Percentiles rank a stretch among this genome's conserved stretches.
These are phyloP conservation scores for Zoanthus sansibaricus DNA, from an alignment of 92 coral and sea anemone genomes.

Conservation along the genomic window DNA sequence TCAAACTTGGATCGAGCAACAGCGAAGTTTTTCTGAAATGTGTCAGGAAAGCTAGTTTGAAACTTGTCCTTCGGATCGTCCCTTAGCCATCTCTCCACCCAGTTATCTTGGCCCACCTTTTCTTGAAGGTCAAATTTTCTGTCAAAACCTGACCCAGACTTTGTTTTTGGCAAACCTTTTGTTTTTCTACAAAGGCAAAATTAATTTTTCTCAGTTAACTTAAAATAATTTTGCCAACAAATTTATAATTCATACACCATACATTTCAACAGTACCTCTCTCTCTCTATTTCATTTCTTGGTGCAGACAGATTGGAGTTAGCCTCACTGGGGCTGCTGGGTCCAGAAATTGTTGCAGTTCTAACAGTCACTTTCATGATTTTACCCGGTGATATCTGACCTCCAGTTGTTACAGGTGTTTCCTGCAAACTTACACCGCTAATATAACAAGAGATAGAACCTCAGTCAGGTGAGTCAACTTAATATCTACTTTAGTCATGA, in stretches of 20 bases:
- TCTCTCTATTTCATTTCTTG: constrained; percentile 1
- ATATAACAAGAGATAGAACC: neutral
- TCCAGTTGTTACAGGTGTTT: constrained; percentile 63
- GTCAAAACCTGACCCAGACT: neutral
- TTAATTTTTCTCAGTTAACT: too few relatives aligned
- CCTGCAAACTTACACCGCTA: constrained; percentile 76
- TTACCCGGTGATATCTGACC: constrained; percentile 76
- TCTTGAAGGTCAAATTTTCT: neutral
- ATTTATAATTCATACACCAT: too few relatives aligned
- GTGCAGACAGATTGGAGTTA: neutral
- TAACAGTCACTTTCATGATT: constrained; percentile 86
- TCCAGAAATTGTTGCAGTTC: constrained; percentile 77
- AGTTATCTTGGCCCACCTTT: constrained; percentile 49
- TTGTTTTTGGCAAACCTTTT: constrained; percentile 18
- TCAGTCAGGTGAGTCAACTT: neutral
- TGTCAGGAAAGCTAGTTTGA: constrained; percentile 23
- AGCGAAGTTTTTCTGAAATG: constrained; percentile 54
- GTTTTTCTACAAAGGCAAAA: constrained; percentile 5
- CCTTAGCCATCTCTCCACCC: constrained; percentile 82
- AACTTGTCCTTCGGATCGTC: constrained; percentile 40
- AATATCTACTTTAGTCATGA: too few relatives aligned
- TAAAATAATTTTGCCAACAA: too few relatives aligned
- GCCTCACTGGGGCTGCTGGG: constrained; percentile 29
- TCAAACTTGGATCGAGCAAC: constrained; percentile 78
- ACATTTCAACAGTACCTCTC: constrained; percentile 3